Percentiles rank a stretch among this genome's conserved stretches.
These are phyloP conservation scores for Ciconia boyciana DNA, from an alignment of 2,113 vertebrate genomes.

Conservation along the genomic window DNA sequence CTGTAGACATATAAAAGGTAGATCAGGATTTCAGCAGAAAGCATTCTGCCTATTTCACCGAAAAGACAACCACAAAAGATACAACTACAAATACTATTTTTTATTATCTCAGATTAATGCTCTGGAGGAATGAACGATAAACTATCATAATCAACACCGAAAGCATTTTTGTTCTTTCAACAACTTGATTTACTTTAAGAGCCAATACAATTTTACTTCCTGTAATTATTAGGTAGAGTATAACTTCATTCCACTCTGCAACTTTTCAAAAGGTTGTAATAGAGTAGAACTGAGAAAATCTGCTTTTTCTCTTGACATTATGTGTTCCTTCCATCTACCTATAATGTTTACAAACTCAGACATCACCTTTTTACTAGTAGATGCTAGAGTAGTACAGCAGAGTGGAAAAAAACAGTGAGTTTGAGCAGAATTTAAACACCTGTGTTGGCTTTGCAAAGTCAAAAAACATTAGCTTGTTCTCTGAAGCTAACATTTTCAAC, in stretches of 20 bases:
- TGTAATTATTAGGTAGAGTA: not conserved
- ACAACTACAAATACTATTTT: not conserved
- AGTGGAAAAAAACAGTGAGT: not conserved
- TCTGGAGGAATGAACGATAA: not conserved
- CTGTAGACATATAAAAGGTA: constrained; percentile 69
- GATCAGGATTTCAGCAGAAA: constrained; percentile 22
- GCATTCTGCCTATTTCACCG: not conserved
- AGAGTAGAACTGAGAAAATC: not conserved
- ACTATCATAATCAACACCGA: not conserved
- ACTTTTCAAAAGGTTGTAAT: not conserved
- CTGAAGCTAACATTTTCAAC: not conserved
- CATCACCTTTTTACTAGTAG: not conserved
- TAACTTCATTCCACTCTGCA: not conserved
- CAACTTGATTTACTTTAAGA: not conserved
- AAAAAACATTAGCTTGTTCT: not conserved
- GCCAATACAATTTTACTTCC: not conserved
- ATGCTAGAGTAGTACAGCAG: not conserved
- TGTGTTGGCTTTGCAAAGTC: not conserved
- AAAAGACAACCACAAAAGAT: not conserved
- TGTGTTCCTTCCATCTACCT: not conserved
- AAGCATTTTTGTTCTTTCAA: not conserved
- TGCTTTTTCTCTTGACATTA: not conserved
- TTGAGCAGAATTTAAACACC: not conserved
- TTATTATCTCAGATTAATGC: not conserved
- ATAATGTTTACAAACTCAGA: not conserved